Percentiles rank a stretch among this genome's conserved stretches.
Conservation (phyloP, 2,888 invertebrate genomes). For the Philhelius pedissequus region DNA sequence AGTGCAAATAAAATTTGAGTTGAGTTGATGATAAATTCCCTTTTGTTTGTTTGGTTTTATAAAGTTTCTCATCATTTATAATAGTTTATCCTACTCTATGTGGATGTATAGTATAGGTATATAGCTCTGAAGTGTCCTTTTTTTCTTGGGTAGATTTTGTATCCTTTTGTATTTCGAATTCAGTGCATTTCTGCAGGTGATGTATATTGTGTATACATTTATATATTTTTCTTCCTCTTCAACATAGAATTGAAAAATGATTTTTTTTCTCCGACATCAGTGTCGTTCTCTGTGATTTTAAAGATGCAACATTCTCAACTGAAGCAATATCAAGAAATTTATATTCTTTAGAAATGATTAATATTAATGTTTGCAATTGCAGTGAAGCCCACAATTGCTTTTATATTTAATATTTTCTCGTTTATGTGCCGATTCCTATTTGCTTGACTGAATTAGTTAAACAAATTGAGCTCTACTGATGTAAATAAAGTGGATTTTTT, state of each 20-base stretch:
- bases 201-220: background rate
- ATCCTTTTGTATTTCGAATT: constrained; percentile 39
- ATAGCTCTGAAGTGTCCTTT: constrained; percentile 31
- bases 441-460: too few species aligned
- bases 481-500: too few species aligned
- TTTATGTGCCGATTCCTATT: too few species aligned
- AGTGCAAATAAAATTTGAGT: constrained; percentile 26
- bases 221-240: background rate
- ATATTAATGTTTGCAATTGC: constrained; percentile 22
- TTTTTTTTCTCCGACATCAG: background rate
- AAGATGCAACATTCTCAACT: constrained; percentile 21
- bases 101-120: too few species aligned
- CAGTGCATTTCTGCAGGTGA: constrained; percentile 43
- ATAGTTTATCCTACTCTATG: background rate
- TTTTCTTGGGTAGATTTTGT: constrained; percentile 1
- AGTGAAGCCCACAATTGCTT: background rate
- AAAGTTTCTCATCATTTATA: constrained; percentile 29
- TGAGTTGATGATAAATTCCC: constrained; percentile 42
- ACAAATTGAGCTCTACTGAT: too few species aligned
- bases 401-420: background rate
- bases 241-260: background rate
- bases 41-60: constrained; percentile 40
- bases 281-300: background rate
- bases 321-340: constrained; percentile 8
- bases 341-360: constrained; percentile 20